Evolutionary conservation across 1,140 invertebrate genomes (phyloP).

Genomic region (Magallana gigas): DNA sequence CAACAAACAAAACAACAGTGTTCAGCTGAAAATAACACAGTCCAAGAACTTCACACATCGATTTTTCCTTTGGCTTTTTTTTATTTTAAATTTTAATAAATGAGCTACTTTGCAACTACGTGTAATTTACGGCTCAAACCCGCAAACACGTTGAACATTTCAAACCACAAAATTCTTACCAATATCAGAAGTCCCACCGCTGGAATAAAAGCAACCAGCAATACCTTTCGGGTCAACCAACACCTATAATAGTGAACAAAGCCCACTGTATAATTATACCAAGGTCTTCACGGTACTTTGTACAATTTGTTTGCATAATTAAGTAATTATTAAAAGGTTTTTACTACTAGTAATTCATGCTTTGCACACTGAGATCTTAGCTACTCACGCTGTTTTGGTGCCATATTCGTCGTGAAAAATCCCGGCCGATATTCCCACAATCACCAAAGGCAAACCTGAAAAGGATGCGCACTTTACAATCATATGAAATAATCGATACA

Average conservation of each 20-base stretch:
- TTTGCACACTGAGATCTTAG: background rate
- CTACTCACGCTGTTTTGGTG: slow-evolving; percentile 62
- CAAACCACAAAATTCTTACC: slow-evolving; percentile 56
- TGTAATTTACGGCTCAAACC: no score
- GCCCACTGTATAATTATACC: no score
- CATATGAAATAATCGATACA: no score
- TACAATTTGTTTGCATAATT: background rate
- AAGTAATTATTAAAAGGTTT: no score
- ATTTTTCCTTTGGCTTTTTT: no score
- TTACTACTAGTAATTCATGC: background rate
- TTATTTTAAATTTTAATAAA: no score
- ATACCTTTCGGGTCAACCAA: slow-evolving; percentile 69
- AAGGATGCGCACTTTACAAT: background rate
- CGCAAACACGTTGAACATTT: no score
- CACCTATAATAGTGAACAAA: slow-evolving; percentile 63
- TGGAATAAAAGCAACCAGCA: slow-evolving; percentile 70
- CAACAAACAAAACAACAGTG: slow-evolving; percentile 67
- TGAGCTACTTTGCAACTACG: no score
- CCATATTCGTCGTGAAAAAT: slow-evolving; percentile 71
- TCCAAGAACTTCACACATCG: no score
- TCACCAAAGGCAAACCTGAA: slow-evolving; percentile 68
- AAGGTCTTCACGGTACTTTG: background rate
- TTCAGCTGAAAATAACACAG: slow-evolving; percentile 64
- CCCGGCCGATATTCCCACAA: slow-evolving; percentile 71
- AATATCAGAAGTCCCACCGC: slow-evolving; percentile 69